Evolutionary conservation across 2,888 invertebrate genomes (phyloP).

Genomic region (Agrochola lychnidis): DNA sequence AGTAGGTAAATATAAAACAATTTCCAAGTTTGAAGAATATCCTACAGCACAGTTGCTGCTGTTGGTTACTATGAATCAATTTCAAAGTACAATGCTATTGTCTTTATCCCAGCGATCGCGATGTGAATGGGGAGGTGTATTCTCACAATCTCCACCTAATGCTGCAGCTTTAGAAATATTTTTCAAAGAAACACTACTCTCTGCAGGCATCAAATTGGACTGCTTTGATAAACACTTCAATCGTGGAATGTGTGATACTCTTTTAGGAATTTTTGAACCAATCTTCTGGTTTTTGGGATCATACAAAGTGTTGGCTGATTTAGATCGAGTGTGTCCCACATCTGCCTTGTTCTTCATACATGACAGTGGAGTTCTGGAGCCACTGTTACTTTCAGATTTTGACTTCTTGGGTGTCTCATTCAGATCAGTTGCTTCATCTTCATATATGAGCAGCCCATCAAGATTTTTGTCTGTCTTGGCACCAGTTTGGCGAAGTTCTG

Average conservation of each 20-base stretch:
- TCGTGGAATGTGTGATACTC: slow-evolving; percentile 86
- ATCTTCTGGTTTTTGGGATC: slow-evolving; percentile 78
- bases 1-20: slow-evolving; percentile 46
- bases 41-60: slow-evolving; percentile 42
- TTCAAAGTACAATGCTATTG: slow-evolving; percentile 86
- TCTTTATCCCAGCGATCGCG: slow-evolving; percentile 89
- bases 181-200: slow-evolving; percentile 83
- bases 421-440: slow-evolving; percentile 84
- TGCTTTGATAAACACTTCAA: slow-evolving; percentile 83
- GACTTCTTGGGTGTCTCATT: slow-evolving; percentile 83
- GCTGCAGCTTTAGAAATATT: slow-evolving; percentile 78
- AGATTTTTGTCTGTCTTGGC: slow-evolving; percentile 78
- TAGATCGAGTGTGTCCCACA: slow-evolving; percentile 82
- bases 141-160: slow-evolving; percentile 86
- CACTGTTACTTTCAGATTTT: slow-evolving; percentile 79
- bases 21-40: slow-evolving; percentile 41
- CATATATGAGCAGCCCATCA: slow-evolving; percentile 90
- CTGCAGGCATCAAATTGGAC: slow-evolving; percentile 72
- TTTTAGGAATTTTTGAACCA: slow-evolving; percentile 75
- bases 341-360: slow-evolving; percentile 89
- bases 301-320: slow-evolving; percentile 84
- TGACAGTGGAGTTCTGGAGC: slow-evolving; percentile 86
- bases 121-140: slow-evolving; percentile 88
- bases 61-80: slow-evolving; percentile 5
- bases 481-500: slow-evolving; percentile 76